These are phyloP conservation scores for Phyllotis vaccarum DNA, from an alignment of 2,797 vertebrate genomes.

Conservation along the genomic window DNA sequence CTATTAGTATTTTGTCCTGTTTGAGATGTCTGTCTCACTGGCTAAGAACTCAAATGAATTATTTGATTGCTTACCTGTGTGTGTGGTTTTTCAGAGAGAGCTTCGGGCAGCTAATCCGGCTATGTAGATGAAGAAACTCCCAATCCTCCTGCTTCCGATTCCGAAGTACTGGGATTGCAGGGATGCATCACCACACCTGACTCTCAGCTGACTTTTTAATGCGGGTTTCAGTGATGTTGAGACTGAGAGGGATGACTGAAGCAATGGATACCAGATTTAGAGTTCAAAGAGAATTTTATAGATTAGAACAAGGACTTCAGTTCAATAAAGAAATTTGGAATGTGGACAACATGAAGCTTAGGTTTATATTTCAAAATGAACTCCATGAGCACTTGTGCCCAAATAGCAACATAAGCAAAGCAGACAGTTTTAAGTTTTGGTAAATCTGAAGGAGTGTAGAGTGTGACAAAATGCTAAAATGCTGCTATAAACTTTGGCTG, in stretches of 20 bases:
- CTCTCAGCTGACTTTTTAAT: neutral
- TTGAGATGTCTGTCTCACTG: conserved; percentile 22
- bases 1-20: neutral
- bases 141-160: neutral
- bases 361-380: neutral
- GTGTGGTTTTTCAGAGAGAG: neutral
- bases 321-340: neutral
- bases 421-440: neutral
- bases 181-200: neutral
- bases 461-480: neutral
- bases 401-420: conserved; percentile 1
- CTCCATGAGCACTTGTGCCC: neutral
- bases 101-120: neutral
- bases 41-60: neutral
- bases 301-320: neutral
- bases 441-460: neutral
- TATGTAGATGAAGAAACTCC: neutral
- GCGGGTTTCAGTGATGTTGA: conserved; percentile 4
- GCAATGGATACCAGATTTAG: neutral
- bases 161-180: neutral
- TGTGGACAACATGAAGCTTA: neutral
- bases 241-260: neutral
- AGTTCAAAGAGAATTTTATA: neutral
- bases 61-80: neutral
- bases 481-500: neutral